Conservation (phyloP, 2,113 vertebrate species). For the Crocuta crocuta region DNA sequence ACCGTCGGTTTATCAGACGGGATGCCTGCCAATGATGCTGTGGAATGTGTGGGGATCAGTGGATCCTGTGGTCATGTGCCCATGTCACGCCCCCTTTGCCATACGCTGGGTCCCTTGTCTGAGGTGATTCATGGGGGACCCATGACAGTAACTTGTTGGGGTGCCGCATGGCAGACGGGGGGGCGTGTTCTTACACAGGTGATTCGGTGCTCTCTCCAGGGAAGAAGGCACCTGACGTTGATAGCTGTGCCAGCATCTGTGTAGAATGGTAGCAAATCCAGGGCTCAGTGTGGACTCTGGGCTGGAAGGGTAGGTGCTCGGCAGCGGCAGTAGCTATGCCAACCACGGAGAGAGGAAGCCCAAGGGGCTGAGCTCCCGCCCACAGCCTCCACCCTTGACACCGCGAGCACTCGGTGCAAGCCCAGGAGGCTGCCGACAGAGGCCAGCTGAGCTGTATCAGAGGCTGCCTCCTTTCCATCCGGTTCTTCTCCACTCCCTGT, state of each 20-base stretch:
- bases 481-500: background rate
- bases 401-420: background rate
- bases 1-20: background rate
- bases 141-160: rapidly evolving
- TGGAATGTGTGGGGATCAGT: background rate
- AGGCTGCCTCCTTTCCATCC: background rate
- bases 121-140: background rate
- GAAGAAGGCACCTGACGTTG: background rate
- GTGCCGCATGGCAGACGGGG: background rate
- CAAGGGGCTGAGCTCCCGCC: rapidly evolving
- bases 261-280: background rate
- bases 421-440: too few species aligned
- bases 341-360: background rate
- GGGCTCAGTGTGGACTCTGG: background rate
- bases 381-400: background rate
- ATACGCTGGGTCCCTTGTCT: background rate
- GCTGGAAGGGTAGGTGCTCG: background rate
- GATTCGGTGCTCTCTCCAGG: background rate
- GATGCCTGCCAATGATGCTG: rapidly evolving
- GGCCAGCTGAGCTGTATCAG: background rate
- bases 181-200: background rate
- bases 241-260: background rate
- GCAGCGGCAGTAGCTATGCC: rapidly evolving
- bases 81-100: background rate
- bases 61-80: background rate